phyloP scores from a whole-genome alignment of 2,888 invertebrate species.

The Blera fallax region DNA sequence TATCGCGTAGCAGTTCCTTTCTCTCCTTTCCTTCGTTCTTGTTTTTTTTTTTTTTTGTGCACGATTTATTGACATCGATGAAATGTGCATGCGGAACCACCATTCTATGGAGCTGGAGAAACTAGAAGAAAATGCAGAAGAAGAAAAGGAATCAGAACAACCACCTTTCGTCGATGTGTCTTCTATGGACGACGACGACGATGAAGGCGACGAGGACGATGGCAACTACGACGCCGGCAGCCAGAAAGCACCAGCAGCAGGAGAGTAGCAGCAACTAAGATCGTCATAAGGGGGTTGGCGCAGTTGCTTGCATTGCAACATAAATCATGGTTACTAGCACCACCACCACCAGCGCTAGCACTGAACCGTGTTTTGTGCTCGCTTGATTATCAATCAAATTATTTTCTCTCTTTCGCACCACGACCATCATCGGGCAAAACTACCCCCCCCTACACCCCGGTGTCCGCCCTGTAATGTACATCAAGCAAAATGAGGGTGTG shows the following conservation, averaged over 20 bases:
- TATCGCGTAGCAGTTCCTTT: constrained; percentile 70
- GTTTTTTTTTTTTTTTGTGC: constrained; percentile 7
- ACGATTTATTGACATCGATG: constrained; percentile 72
- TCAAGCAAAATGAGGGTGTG: constrained; percentile 72
- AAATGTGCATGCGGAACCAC: constrained; percentile 73
- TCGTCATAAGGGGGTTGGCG: constrained; percentile 60
- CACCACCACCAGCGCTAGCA: constrained; percentile 27
- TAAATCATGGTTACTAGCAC: constrained; percentile 67
- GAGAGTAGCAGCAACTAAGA: constrained; percentile 18
- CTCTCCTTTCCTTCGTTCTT: constrained; percentile 26
- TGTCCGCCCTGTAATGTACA: constrained; percentile 48
- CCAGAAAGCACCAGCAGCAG: not conserved
- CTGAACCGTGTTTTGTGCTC: constrained; percentile 68
- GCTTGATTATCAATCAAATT: constrained; percentile 73
- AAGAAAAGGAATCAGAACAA: constrained; percentile 60
- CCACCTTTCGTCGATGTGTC: constrained; percentile 71
- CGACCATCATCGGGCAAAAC: constrained; percentile 25
- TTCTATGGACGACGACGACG: constrained; percentile 17
- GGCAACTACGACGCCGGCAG: not conserved
- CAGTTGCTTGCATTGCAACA: constrained; percentile 62
- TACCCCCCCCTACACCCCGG: not conserved
- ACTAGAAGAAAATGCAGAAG: constrained; percentile 30
- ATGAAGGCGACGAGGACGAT: constrained; percentile 10
- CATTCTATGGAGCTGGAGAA: not conserved
- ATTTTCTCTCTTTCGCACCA: constrained; percentile 70